Percentiles rank a stretch among this genome's conserved stretches.
Conservation (phyloP, 1,140 invertebrate species). For the Contarinia nasturtii region DNA sequence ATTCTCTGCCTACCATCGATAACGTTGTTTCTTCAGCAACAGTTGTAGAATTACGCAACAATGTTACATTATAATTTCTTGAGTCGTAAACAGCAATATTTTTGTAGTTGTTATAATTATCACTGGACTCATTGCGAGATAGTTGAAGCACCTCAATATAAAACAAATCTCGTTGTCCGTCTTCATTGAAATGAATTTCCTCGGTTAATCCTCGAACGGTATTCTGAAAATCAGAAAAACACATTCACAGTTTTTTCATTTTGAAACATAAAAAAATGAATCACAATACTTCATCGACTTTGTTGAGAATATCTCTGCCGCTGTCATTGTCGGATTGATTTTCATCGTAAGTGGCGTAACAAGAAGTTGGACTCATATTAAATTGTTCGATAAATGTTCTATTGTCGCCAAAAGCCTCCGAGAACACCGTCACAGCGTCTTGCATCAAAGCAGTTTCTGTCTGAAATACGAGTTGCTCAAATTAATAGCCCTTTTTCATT, state of each 20-base stretch:
- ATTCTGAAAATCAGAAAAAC: slow-evolving; percentile 21
- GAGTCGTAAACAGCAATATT: not conserved
- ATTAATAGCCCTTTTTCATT: slow-evolving; percentile 1
- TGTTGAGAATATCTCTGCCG: too few species aligned
- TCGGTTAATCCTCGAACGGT: slow-evolving; percentile 52
- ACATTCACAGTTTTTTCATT: not conserved
- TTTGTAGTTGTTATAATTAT: slow-evolving; percentile 20
- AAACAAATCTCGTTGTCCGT: slow-evolving; percentile 50
- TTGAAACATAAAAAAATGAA: too few species aligned
- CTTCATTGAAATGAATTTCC: slow-evolving; percentile 48
- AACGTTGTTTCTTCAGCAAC: slow-evolving; percentile 27
- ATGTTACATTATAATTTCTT: not conserved
- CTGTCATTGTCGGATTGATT: too few species aligned
- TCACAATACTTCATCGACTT: too few species aligned
- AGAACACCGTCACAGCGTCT: slow-evolving; percentile 54
- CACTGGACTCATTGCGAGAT: slow-evolving; percentile 13
- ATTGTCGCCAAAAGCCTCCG: slow-evolving; percentile 33
- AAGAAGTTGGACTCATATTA: slow-evolving; percentile 44
- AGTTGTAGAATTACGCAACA: slow-evolving; percentile 21
- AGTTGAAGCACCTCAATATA: slow-evolving; percentile 55
- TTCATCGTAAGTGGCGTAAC: slow-evolving; percentile 53
- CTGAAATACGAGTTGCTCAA: slow-evolving; percentile 10
- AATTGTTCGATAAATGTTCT: slow-evolving; percentile 27
- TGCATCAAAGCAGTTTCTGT: too few species aligned
- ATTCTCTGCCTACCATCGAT: slow-evolving; percentile 34